Percentiles rank a stretch among this genome's conserved stretches.
These are phyloP conservation scores for Proales similis DNA, from an alignment of 1,140 invertebrate genomes.

Conservation along the genomic window DNA sequence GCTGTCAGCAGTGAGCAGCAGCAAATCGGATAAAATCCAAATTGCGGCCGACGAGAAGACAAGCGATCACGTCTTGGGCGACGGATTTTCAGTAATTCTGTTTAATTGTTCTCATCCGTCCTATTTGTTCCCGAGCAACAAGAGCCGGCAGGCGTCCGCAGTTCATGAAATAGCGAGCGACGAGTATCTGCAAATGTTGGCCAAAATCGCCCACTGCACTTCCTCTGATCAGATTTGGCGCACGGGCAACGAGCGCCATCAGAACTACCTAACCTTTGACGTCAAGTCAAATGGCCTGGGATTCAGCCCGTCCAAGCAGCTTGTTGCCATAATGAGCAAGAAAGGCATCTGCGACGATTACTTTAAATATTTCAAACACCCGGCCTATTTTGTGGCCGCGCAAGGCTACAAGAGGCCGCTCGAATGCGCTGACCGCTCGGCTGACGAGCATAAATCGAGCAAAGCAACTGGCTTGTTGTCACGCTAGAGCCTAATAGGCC, in stretches of 20 bases:
- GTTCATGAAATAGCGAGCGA: no score
- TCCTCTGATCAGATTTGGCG: conserved; percentile 13
- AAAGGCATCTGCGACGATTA: conserved; percentile 28
- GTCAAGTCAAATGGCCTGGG: conserved; percentile 13
- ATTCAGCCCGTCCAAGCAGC: background rate
- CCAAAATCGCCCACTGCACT: conserved; percentile 3
- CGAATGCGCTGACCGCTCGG: no score
- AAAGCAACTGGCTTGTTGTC: no score
- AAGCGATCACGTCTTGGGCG: conserved; percentile 14
- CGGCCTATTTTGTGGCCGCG: conserved; percentile 14
- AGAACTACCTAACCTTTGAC: conserved; percentile 18
- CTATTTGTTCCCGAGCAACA: background rate
- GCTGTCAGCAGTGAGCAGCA: background rate
- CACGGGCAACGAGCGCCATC: background rate
- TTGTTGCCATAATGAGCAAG: conserved; percentile 12
- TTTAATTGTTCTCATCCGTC: conserved; percentile 16
- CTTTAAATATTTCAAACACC: conserved; percentile 30
- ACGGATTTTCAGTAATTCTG: conserved; percentile 27
- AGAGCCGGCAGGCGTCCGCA: no score
- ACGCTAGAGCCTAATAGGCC: no score
- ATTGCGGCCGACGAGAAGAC: background rate
- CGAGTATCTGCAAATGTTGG: background rate
- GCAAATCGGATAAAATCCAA: conserved; percentile 4
- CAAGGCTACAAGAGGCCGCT: no score
- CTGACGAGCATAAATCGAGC: no score